phyloP scores from a whole-genome alignment of 2,113 vertebrate genomes.

The Bubo scandiacus region DNA sequence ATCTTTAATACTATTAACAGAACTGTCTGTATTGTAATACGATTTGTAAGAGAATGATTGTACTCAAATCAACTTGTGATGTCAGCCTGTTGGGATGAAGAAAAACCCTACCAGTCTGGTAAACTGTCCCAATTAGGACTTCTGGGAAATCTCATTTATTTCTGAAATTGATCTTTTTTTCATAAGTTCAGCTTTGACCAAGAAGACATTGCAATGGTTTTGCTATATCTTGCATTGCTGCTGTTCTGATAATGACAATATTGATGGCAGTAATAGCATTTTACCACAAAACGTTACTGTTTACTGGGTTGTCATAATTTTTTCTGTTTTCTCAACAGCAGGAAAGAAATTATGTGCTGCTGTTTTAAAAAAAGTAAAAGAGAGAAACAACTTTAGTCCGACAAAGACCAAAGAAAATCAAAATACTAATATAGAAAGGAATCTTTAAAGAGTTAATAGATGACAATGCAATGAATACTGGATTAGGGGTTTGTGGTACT shows the following conservation, averaged over 20 bases:
- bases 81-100: not conserved
- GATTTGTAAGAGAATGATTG: not conserved
- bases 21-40: not conserved
- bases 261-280: not conserved
- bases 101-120: not conserved
- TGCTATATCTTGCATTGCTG: not conserved
- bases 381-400: not conserved
- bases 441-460: not conserved
- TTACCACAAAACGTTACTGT: constrained; percentile 19
- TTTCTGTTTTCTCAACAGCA: not conserved
- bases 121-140: not conserved
- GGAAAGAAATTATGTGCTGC: not conserved
- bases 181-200: not conserved
- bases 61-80: not conserved
- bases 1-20: not conserved
- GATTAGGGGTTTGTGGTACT: not conserved
- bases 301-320: not conserved
- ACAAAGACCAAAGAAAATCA: not conserved
- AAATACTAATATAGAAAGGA: not conserved
- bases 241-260: not conserved
- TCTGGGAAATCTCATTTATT: not conserved
- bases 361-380: not conserved
- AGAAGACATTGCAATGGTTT: not conserved
- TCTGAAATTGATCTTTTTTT: not conserved
- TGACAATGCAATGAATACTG: not conserved